A percentile compares a stretch with the other conserved stretches of the same genome.
phyloP scores from a whole-genome alignment of 2,888 invertebrate genomes.

The Metacarcinus magister region DNA sequence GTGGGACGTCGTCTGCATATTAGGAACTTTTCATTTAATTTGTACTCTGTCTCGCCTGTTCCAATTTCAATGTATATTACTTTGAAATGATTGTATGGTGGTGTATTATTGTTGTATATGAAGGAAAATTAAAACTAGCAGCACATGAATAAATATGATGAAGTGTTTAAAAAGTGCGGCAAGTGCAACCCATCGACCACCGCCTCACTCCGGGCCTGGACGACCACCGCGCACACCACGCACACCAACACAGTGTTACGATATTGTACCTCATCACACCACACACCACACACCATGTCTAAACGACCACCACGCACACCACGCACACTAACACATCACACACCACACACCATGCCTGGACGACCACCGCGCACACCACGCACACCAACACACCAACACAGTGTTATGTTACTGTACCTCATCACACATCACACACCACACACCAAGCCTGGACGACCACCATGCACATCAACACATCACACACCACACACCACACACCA shows the following conservation, averaged over 20 bases:
- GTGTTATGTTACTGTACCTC: conserved; percentile 15
- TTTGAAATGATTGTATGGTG: neutral
- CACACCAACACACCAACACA: conserved; percentile 69
- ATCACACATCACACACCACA: neutral
- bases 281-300: neutral
- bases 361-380: conserved; percentile 73
- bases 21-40: conserved; percentile 79
- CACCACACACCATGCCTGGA: conserved; percentile 70
- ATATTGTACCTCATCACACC: neutral
- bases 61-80: neutral
- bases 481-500: too few relatives aligned
- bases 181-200: conserved; percentile 79
- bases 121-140: neutral
- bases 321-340: conserved; percentile 64
- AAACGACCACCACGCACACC: conserved; percentile 71
- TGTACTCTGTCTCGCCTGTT: neutral
- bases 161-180: conserved; percentile 76
- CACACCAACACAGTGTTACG: conserved; percentile 74
- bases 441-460: conserved; percentile 5
- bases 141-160: conserved; percentile 66
- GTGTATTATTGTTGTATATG: neutral
- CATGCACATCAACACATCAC: conserved; percentile 57
- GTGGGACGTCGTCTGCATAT: conserved; percentile 81
- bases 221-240: conserved; percentile 78
- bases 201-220: conserved; percentile 73